Conservation (phyloP, 2,888 invertebrate species). For the Nephrocerus scutellatus region DNA sequence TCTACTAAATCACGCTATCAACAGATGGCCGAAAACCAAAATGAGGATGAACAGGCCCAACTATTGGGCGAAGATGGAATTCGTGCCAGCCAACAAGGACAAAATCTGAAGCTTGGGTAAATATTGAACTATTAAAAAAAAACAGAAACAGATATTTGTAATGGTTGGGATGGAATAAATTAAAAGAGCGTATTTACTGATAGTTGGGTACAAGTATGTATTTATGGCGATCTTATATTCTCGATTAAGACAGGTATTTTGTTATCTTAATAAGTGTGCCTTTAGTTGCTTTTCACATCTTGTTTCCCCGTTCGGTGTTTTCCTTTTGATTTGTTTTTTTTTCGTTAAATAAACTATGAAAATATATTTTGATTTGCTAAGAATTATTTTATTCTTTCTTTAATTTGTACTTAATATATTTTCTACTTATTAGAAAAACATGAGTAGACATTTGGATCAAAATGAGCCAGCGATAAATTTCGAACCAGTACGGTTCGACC, state of each 20-base stretch:
- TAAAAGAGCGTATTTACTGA: neutral
- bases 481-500: conserved; percentile 22
- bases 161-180: neutral
- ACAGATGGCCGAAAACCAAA: conserved; percentile 96
- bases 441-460: conserved; percentile 24
- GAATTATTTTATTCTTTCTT: conserved; percentile 1
- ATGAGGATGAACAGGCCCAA: conserved; percentile 93
- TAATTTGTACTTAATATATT: conserved; percentile 8
- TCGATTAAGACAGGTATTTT: neutral
- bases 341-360: too few species aligned
- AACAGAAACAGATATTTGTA: conserved; percentile 17
- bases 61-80: conserved; percentile 94
- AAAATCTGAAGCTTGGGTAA: conserved; percentile 97
- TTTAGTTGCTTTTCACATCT: too few species aligned
- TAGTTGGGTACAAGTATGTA: neutral
- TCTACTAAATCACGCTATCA: conserved; percentile 41
- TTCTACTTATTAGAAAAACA: conserved; percentile 20
- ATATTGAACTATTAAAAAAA: conserved; percentile 41
- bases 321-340: too few species aligned
- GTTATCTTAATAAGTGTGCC: too few species aligned
- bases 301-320: too few species aligned
- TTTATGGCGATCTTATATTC: neutral
- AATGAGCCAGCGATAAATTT: conserved; percentile 17
- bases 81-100: conserved; percentile 70
- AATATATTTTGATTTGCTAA: conserved; percentile 2